phyloP scores from a whole-genome alignment of 2,888 invertebrate genomes.

The Rhagonycha fulva region DNA sequence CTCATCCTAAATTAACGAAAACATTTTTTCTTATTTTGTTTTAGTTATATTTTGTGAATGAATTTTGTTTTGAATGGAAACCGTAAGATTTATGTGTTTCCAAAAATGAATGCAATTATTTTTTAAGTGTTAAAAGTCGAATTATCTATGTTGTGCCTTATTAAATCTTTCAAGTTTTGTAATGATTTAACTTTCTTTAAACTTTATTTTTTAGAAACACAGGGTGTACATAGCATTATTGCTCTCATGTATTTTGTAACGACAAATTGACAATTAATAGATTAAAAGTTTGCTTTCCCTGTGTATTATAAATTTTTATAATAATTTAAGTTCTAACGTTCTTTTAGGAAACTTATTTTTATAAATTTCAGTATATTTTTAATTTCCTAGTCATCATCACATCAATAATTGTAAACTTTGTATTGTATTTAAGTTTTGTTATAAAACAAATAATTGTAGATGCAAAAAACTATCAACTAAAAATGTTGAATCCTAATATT shows the following conservation, averaged over 20 bases:
- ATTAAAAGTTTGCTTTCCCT: neutral
- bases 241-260: neutral
- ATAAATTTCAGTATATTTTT: neutral
- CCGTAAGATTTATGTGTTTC: neutral
- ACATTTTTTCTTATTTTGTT: neutral
- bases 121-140: neutral
- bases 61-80: neutral
- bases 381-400: neutral
- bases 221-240: neutral
- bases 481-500: neutral
- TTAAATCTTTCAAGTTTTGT: neutral
- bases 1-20: constrained; percentile 7
- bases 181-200: neutral
- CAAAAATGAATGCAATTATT: neutral
- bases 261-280: neutral
- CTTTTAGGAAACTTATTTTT: neutral
- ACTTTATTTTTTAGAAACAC: neutral
- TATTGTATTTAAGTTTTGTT: neutral
- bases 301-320: neutral
- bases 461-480: neutral
- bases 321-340: neutral
- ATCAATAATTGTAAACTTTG: neutral
- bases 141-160: neutral
- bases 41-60: neutral
- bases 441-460: neutral